Evolutionary conservation across 2,888 invertebrate genomes (phyloP).

Genomic region (Nemapogon koenigi): DNA sequence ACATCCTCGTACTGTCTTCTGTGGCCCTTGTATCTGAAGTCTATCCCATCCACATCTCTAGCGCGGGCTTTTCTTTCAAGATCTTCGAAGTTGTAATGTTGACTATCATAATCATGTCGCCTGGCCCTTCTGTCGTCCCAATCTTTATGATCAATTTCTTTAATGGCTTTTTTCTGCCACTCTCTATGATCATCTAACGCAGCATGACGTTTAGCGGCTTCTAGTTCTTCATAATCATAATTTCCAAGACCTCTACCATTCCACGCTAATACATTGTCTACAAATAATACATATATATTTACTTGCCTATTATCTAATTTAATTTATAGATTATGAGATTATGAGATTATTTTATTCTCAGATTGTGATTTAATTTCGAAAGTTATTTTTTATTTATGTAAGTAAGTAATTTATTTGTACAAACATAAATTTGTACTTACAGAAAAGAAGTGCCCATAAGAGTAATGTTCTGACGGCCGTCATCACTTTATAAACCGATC

Average conservation of each 20-base stretch:
- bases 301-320: too few relatives aligned
- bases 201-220: conserved; percentile 34
- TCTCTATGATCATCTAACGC: conserved; percentile 40
- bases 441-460: too few relatives aligned
- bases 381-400: too few relatives aligned
- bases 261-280: conserved; percentile 6
- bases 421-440: too few relatives aligned
- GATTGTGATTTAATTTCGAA: too few relatives aligned
- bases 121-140: conserved; percentile 30
- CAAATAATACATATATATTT: too few relatives aligned
- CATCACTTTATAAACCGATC: too few relatives aligned
- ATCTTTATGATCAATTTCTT: conserved; percentile 34
- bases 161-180: conserved; percentile 42
- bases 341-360: too few relatives aligned
- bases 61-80: conserved; percentile 1
- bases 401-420: too few relatives aligned
- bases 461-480: too few relatives aligned
- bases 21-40: background rate
- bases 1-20: background rate
- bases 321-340: too few relatives aligned
- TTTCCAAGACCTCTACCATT: conserved; percentile 11
- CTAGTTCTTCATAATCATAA: conserved; percentile 45
- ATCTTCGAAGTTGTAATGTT: background rate
- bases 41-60: background rate
- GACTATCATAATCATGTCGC: background rate